Conservation (phyloP, 2,113 vertebrate species). For the Diphyllodes magnificus region DNA sequence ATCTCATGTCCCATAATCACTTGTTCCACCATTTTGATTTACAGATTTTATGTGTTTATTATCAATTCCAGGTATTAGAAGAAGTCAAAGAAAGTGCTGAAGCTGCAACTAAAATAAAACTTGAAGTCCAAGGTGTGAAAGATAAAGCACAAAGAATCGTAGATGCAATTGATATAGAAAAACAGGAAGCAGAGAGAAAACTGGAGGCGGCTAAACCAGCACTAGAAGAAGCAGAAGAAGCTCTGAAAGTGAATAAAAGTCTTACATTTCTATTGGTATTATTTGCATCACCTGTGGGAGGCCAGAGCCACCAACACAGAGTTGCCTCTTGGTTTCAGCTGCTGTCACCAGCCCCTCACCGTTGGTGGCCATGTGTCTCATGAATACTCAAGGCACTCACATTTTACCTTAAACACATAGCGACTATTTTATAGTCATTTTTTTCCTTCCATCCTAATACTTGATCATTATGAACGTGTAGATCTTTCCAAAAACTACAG, state of each 20-base stretch:
- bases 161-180: slow-evolving; percentile 81
- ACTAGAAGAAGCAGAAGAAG: slow-evolving; percentile 77
- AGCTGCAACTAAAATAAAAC: slow-evolving; percentile 82
- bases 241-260: slow-evolving; percentile 74
- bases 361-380: background rate
- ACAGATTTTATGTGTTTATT: background rate
- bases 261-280: background rate
- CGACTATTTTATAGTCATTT: background rate
- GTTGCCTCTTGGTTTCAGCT: background rate
- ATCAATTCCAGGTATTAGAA: slow-evolving; percentile 65
- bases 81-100: slow-evolving; percentile 82
- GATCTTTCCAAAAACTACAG: background rate
- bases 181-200: slow-evolving; percentile 77
- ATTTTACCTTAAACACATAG: background rate
- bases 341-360: background rate
- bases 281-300: background rate
- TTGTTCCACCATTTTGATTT: background rate
- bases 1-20: background rate
- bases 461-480: background rate
- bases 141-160: slow-evolving; percentile 85
- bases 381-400: background rate
- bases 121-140: slow-evolving; percentile 82
- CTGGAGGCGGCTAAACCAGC: slow-evolving; percentile 81
- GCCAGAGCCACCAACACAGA: background rate
- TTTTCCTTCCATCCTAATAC: background rate